Evolutionary conservation across 2,113 vertebrate species (phyloP), one percentile per base, ranked within the genome.

Genomic region (Toxostoma redivivum): DNA sequence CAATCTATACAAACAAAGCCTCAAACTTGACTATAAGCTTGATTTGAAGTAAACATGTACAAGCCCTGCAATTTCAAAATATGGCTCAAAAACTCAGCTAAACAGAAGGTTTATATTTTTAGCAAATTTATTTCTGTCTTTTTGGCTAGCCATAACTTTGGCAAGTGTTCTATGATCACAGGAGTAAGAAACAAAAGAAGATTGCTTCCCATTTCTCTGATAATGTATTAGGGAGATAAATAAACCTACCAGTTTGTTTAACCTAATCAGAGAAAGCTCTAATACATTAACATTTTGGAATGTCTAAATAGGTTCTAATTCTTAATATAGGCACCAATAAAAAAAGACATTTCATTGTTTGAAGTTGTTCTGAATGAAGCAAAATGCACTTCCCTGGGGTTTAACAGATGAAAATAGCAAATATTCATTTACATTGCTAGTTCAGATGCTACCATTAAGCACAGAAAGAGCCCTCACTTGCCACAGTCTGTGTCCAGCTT

Each of bases 91-190:
- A 98, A 97, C 95, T 97, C 97, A 91, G 89, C 96, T 97, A 96
- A 97, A 97, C 98, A 98, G 97, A 98, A 97, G 97, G 98, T 73
- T 97, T 97, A 94, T 98, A 98, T 98, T 98, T 98, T 98, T 98
- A 98, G 94, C 90, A 96, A 97, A 97, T 98, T 97, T 98, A 97
- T 98, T 98, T 97, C 97, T 97, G 97, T 95, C 94, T 97, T 97
- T 97, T 98, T 98, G 97, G 97, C 97, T 97, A 98, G 97, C 96
- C 96, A 96, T 97, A 98, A 98, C 97, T 98, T 98, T 98, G 97
- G 97, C 98, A 98, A 98, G 97, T 97, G 90, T 97, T 97, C 92
- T 97, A 60, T 51, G 89, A 98, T 97, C 94, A 91, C 96, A 97
- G 95, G 96, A 98, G 89, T 97, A 97, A 97, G 97, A 97, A 98